Evolutionary conservation across 2,888 invertebrate species (phyloP), one percentile per base, ranked within the genome.

Genomic region (Drosophila robusta): DNA sequence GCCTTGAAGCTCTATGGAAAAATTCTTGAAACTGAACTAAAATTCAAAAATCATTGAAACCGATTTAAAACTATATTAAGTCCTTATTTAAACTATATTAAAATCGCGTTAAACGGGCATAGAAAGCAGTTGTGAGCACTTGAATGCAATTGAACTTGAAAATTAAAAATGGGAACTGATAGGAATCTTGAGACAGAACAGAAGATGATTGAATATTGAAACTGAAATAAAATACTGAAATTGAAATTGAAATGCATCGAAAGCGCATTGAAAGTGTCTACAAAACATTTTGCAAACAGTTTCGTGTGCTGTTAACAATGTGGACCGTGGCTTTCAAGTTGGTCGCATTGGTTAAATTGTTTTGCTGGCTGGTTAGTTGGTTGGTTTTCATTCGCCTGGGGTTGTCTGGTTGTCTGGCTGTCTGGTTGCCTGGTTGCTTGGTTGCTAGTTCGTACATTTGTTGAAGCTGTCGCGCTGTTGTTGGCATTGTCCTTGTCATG

Each of bases 301-400:
- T 29, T 34, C 26, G 14, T 18, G n/a, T 11, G 45, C 16, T 26
- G n/a, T 41, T 29, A 42, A 54, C 60, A 69, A 60, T 44, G 47
- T 47, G 52, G 46, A 42, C n/a, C 34, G 18, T 16, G 32, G 68
- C 29, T 34, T 42, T 41, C 36, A n/a, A 63, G 63, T 41, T 74
- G 78, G 78, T 63, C 50, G 44, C 67, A 74, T 50, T 63, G 63
- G 74, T 74, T 60, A 69, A 78, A 74, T 78, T 61, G 78, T 68
- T 77, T 55, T 65, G 57, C 52, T 69, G 60, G 11, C 62, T 51
- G 61, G 78, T 56, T 66, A 54, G 58, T 72, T 55, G 66, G 44
- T 55, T 36, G 45, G 50, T 38, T 52, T 42, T 29, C 26, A 34
- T 42, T 57, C 38, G 50, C 52, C 41, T 38, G 51, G 44, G 45